Conservation (phyloP, 2,797 vertebrate species). For the Leucoraja ocellata region DNA sequence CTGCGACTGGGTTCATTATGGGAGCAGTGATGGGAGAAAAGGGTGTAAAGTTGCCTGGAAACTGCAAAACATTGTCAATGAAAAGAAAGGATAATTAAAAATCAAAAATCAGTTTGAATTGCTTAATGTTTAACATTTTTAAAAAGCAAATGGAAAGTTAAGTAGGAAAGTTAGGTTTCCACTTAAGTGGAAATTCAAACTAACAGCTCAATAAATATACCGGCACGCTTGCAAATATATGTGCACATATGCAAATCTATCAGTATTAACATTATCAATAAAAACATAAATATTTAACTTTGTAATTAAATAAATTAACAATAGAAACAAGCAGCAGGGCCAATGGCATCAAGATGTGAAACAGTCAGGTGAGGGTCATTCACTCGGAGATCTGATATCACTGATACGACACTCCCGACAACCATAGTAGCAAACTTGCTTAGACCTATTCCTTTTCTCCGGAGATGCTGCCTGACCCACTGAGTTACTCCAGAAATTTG, state of each 20-base stretch:
- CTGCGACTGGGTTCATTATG: constrained; percentile 73
- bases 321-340: neutral
- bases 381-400: neutral
- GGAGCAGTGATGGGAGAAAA: constrained; percentile 84
- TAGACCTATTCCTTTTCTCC: too few species aligned
- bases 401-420: too few species aligned
- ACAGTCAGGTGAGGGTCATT: neutral
- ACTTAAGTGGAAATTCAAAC: neutral
- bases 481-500: too few species aligned
- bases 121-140: neutral
- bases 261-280: neutral
- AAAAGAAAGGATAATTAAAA: neutral
- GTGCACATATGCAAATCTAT: neutral
- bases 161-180: too few species aligned
- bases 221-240: neutral
- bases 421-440: too few species aligned
- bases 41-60: constrained; percentile 73
- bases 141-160: neutral
- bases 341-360: neutral
- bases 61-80: constrained; percentile 49
- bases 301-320: neutral
- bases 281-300: neutral
- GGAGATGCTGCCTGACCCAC: too few species aligned
- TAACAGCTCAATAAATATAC: neutral
- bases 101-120: neutral